Evolutionary conservation across 2,888 invertebrate species (phyloP).

Genomic region (Dicroscelio sp.): DNA sequence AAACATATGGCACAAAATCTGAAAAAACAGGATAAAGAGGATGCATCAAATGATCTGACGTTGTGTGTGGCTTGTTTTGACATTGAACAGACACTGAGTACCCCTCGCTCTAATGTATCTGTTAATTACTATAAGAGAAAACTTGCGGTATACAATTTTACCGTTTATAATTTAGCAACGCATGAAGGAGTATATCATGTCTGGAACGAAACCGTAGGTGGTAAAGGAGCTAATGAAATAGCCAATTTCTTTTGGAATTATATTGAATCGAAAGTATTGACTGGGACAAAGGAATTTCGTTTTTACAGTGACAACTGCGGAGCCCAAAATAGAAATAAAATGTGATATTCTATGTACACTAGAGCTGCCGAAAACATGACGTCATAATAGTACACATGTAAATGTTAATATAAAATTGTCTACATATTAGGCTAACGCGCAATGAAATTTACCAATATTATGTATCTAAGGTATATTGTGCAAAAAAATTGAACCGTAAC

Average conservation of each 20-base stretch:
- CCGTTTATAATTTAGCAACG: constrained; percentile 24
- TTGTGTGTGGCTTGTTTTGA: constrained; percentile 1
- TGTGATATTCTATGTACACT: constrained; percentile 21
- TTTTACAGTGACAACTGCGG: constrained; percentile 31
- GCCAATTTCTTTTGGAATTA: constrained; percentile 64
- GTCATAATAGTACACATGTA: too few species aligned
- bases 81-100: neutral
- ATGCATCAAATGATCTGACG: neutral
- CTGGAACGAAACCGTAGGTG: constrained; percentile 76
- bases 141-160: constrained; percentile 56
- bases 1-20: too few species aligned
- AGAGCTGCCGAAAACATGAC: too few species aligned
- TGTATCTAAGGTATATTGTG: too few species aligned
- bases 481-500: too few species aligned
- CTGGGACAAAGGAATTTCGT: neutral
- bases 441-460: too few species aligned
- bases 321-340: constrained; percentile 40
- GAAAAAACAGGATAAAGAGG: neutral
- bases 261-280: neutral
- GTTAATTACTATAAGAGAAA: constrained; percentile 49
- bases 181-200: constrained; percentile 62
- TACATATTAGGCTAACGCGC: too few species aligned
- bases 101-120: neutral
- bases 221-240: constrained; percentile 73
- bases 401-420: too few species aligned